Evolutionary conservation across 2,113 vertebrate genomes (phyloP).

Genomic region (Mesitornis unicolor): DNA sequence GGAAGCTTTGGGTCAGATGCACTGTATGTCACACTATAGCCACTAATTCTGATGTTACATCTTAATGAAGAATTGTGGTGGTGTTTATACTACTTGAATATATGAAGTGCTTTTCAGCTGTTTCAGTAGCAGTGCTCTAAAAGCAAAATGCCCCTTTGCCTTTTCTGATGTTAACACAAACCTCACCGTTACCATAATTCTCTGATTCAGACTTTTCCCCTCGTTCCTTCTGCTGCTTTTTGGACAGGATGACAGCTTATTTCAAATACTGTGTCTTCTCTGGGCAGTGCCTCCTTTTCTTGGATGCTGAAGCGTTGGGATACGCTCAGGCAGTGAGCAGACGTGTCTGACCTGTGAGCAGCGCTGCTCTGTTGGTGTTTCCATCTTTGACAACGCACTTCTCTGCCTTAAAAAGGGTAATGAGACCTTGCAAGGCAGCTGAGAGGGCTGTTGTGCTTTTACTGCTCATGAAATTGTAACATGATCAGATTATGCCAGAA

Average conservation of each 20-base stretch:
- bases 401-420: neutral
- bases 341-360: neutral
- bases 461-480: neutral
- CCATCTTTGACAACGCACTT: neutral
- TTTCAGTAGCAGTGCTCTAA: neutral
- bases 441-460: neutral
- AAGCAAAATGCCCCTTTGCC: neutral
- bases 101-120: neutral
- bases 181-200: rapidly evolving
- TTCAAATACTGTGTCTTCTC: neutral
- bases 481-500: neutral
- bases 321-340: neutral
- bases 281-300: neutral
- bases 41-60: neutral
- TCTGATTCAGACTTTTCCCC: neutral
- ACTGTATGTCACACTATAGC: neutral
- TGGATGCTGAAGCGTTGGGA: neutral
- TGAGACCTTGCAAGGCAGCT: neutral
- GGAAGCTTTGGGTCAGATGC: neutral
- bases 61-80: rapidly evolving
- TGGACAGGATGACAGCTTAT: neutral
- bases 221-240: neutral
- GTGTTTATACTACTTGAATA: neutral
- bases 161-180: neutral
- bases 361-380: neutral